Evolutionary conservation across 1,140 invertebrate species (phyloP), one percentile per base, ranked within the genome.

Genomic region (Heliconius eleuchia): DNA sequence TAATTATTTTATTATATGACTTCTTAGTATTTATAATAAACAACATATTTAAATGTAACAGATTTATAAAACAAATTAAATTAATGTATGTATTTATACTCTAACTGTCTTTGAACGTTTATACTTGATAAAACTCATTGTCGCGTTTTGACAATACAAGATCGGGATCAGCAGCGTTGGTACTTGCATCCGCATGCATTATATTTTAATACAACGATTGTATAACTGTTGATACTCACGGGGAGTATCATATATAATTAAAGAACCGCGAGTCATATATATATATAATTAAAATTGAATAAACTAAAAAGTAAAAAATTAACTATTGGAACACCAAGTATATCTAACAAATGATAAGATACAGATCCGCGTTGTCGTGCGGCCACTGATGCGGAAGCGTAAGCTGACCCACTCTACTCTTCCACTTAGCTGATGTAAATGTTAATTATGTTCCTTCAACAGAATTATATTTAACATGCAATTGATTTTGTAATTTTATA

Each of bases 331-430:
- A 71, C 42, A 80, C 55, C 52, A 83, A 81, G 80, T 85, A 66
- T 66, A 27, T 66, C 18, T 30, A 66, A 66, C 71, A 39, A 72
- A 42, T 88, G 86, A 86, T 87, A 85, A 82, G 80, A 18, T 60
- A 77, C 77, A 77, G 71, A 78, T 81, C 80, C 79, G 80, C 82
- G 85, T 88, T 81, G 84, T 83, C 81, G 80, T 71, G 80, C 83
- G 34, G 74, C 55, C 76, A 81, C 50, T 80, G 76, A 88, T 78
- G 84, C 88, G 88, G 87, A 88, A 89, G 80, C 83, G 76, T 83
- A 82, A 84, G 86, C 81, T 91, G 88, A 91, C 89, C 87, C 84
- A 89, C 82, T 86, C 83, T 79, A 81, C 84, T 85, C 84, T 73
- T 83, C 80, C 78, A 82, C 81, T 87, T 86, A 81, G 80, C 78